Percentiles rank a stretch among this genome's conserved stretches.
Conservation (phyloP, 2,797 vertebrate species). For the Cossypha polioptera region DNA sequence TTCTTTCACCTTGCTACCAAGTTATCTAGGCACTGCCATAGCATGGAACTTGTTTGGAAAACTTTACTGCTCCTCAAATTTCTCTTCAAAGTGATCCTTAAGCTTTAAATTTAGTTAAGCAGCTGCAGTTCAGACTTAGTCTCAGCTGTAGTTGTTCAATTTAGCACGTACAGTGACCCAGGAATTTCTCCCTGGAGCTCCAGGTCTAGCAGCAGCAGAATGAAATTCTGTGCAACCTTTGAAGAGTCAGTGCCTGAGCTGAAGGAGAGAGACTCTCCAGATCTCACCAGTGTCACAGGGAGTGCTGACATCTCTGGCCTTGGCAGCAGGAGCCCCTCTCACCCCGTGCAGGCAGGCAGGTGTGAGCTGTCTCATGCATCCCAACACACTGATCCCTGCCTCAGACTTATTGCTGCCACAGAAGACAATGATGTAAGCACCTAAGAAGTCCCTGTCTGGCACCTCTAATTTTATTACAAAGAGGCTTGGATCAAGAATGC, state of each 20-base stretch:
- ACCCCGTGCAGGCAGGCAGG: neutral
- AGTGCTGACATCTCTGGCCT: neutral
- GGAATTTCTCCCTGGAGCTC: neutral
- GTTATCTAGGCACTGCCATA: neutral
- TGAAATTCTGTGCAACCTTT: neutral
- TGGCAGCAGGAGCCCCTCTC: neutral
- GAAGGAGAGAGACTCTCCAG: neutral
- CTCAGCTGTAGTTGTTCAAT: neutral
- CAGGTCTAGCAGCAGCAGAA: neutral
- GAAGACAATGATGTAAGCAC: constrained; percentile 10
- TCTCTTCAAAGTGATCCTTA: neutral
- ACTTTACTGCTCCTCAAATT: neutral
- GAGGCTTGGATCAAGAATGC: neutral
- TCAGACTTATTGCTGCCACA: neutral
- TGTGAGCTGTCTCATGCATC: neutral
- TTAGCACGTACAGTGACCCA: neutral
- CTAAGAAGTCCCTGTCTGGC: neutral
- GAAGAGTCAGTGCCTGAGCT: neutral
- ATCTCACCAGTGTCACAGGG: fast-evolving
- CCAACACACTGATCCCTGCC: neutral
- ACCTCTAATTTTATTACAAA: neutral
- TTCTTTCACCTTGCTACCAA: neutral
- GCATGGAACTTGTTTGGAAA: neutral
- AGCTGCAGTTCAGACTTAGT: neutral
- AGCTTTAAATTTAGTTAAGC: neutral